Base-by-base conservation (phyloP, 2,113 vertebrate species). In the Saguinus imperator region DNA sequence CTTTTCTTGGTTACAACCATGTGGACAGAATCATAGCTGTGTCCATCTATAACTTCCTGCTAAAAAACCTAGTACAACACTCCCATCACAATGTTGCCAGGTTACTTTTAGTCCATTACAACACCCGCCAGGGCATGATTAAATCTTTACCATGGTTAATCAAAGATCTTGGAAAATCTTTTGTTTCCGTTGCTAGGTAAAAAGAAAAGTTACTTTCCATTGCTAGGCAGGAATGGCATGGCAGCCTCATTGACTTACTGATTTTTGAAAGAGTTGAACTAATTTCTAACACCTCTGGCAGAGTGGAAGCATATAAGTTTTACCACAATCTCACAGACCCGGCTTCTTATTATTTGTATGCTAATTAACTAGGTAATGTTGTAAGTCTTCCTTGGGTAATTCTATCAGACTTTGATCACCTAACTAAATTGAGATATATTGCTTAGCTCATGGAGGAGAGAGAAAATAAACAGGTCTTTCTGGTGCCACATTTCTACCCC, bases 131-230 rank as follows among this genome's bases (percentile, higher is more conserved):
- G 76, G 20, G 1, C 25, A 43, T 82, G 48, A 77, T 58, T 87
- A 68, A 87, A 75, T 57, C 40, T 87, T 68, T 35, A 43, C 10
- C 25, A 9, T 82, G 40, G 58, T 70, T 70, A 50, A 58, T 70
- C 81, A 90, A 77, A 77, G 80, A 61, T 87, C 66, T 87, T 61
- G 75, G 66, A 82, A 94, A 70, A 32, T 50, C 43, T 87, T 86
- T 32, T 64, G 61, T 64, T 64, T 64, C 61, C 61, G 29, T 86
- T 68, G 14, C 29, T 93, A 55, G 66, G 52, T 23, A 61, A 92
- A 43, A 84, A 73, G 73, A 70, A 79, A 35, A 89, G 43, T 3
- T 27, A 27, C 81, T 82, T 82, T 40, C 25, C 52, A 52, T 73
- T 27, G 2, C 32, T 80, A 48, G n/a, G 52, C 43, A 61, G 37